phyloP scores from a whole-genome alignment of 2,888 invertebrate genomes.

The Ischnura elegans region DNA sequence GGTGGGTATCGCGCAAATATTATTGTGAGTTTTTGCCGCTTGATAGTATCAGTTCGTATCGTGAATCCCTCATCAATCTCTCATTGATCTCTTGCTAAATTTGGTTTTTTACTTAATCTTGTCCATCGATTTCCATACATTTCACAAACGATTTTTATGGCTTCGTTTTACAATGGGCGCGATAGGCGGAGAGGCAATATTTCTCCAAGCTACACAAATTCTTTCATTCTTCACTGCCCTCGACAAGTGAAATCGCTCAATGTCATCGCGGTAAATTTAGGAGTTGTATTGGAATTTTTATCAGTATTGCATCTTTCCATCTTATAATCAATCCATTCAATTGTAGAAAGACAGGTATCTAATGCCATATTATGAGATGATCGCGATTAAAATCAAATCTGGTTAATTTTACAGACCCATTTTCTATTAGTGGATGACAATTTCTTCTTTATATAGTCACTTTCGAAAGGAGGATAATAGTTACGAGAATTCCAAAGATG shows the following conservation, averaged over 20 bases:
- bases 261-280: too few relatives aligned
- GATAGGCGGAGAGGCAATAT: neutral
- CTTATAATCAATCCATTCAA: too few relatives aligned
- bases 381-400: too few relatives aligned
- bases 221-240: neutral
- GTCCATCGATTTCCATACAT: neutral
- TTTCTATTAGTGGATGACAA: too few relatives aligned
- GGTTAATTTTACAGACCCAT: too few relatives aligned
- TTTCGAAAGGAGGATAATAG: too few relatives aligned
- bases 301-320: too few relatives aligned
- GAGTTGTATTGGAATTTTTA: too few relatives aligned
- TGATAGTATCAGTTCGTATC: neutral
- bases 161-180: neutral
- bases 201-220: neutral
- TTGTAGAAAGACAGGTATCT: too few relatives aligned
- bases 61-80: neutral
- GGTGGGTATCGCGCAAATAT: neutral
- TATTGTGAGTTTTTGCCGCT: neutral
- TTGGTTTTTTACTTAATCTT: neutral
- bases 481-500: too few relatives aligned
- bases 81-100: neutral
- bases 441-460: too few relatives aligned
- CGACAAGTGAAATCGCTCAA: neutral
- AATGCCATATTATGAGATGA: too few relatives aligned
- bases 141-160: neutral